Percentiles rank a stretch among this genome's conserved stretches.
These are phyloP conservation scores for Trissoscelio sp. DNA, from an alignment of 2,888 invertebrate genomes.

Conservation along the genomic window DNA sequence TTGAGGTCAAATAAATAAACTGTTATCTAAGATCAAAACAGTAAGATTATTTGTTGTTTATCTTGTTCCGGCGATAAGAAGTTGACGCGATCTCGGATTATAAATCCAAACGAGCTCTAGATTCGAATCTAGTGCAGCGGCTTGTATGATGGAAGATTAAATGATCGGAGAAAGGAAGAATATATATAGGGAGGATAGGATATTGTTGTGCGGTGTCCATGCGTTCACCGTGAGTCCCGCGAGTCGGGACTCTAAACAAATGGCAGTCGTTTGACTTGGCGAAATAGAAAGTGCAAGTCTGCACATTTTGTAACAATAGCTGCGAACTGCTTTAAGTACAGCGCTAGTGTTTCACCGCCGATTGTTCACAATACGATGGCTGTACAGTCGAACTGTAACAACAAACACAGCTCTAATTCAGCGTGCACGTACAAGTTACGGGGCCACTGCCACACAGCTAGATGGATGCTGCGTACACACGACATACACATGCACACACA, in stretches of 20 bases:
- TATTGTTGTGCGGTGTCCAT: not conserved
- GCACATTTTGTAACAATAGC: constrained; percentile 34
- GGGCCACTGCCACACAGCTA: not conserved
- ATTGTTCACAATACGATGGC: constrained; percentile 16
- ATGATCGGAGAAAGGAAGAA: constrained; percentile 15
- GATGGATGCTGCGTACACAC: constrained; percentile 31
- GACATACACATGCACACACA: constrained; percentile 9
- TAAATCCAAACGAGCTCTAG: not conserved
- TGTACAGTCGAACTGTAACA: constrained; percentile 40
- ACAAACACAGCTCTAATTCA: constrained; percentile 26
- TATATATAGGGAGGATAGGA: constrained; percentile 9
- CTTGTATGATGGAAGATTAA: constrained; percentile 11
- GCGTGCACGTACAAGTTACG: constrained; percentile 15
- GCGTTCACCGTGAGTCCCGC: not conserved
- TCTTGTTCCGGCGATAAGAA: not conserved
- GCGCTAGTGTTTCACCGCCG: constrained; percentile 20
- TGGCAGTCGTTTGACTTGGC: constrained; percentile 33
- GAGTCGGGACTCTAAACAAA: constrained; percentile 28
- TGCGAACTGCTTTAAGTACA: constrained; percentile 27
- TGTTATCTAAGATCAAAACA: too few relatives aligned
- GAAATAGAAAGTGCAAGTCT: constrained; percentile 43
- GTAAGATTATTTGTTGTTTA: too few relatives aligned
- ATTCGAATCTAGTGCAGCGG: constrained; percentile 4
- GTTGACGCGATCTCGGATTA: not conserved
- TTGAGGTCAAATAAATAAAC: too few relatives aligned